Evolutionary conservation across 2,888 invertebrate species (phyloP), one percentile per base, ranked within the genome.

Genomic region (Orgyia antiqua): DNA sequence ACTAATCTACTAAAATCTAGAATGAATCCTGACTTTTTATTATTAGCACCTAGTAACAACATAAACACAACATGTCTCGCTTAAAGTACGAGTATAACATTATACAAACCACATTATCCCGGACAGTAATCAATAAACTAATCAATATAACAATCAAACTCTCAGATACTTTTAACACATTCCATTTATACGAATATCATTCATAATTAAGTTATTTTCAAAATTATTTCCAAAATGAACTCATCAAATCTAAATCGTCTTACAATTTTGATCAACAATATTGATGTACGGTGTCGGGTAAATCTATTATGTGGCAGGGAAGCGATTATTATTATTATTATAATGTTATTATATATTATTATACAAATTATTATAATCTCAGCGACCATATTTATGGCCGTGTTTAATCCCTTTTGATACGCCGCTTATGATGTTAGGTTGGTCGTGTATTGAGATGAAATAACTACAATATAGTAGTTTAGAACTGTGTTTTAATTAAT

Each of bases 291-390:
- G 51, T 45, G 36, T 39, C 51, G 68, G 75, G 78, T 80, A 82
- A 79, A 82, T 82, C 80, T 80, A 80, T 83, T 80, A 79, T 56
- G 57, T 53, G 63, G 58, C 59, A 68, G 63, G 59, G 68, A 58
- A 53, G 51, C 51, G 56, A 61, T 68, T 70, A 77, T 78, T 71
- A 77, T 78, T 74, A 78, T 80, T 79, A 79, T 78, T 75, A 69
- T 77, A 76, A 79, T 79, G 75, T 78, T 82, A 79, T 78, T 76
- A 79, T 77, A 75, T 73, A 73, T 74, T 77, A 76, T 76, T 78
- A 82, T 80, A 80, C 74, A 79, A 77, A 80, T 83, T 80, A 78
- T 80, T 65, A 78, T 79, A 80, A 79, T 80, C 79, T 76, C 65
- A 54, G 58, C 68, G 61, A 67, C 72, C 69, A 72, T 82, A 83